phyloP scores from a whole-genome alignment of 2,888 invertebrate species.

The Oligia fasciuncula region DNA sequence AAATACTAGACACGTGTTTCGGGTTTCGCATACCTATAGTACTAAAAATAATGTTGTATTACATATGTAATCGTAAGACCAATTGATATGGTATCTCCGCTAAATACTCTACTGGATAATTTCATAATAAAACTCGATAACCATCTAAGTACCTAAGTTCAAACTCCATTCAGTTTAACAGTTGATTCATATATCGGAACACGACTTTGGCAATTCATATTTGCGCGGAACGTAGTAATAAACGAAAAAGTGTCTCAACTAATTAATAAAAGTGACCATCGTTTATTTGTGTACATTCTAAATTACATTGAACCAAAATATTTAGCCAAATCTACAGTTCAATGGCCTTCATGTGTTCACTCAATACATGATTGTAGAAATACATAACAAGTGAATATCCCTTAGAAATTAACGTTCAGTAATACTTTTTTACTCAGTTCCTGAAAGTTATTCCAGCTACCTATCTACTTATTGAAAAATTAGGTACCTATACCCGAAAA shows the following conservation, averaged over 20 bases:
- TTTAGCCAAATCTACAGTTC: not conserved
- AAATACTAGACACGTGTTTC: too few species aligned
- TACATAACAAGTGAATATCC: slow-evolving; percentile 1
- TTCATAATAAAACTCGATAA: slow-evolving; percentile 36
- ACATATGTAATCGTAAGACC: not conserved
- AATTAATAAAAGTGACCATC: not conserved
- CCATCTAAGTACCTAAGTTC: slow-evolving; percentile 18
- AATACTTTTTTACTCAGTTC: not conserved
- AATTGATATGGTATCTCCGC: slow-evolving; percentile 37
- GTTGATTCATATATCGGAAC: slow-evolving; percentile 34
- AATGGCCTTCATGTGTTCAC: slow-evolving; percentile 6
- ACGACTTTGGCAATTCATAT: slow-evolving; percentile 67
- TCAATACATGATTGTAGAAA: not conserved
- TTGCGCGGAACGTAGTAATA: slow-evolving; percentile 44
- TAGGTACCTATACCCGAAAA: not conserved
- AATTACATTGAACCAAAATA: slow-evolving; percentile 10
- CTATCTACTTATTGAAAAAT: not conserved
- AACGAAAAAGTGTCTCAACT: slow-evolving; percentile 4
- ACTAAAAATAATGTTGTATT: too few species aligned
- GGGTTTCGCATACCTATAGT: too few species aligned
- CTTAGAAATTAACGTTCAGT: slow-evolving; percentile 2
- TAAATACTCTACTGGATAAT: slow-evolving; percentile 23
- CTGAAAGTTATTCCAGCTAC: not conserved
- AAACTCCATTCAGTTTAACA: slow-evolving; percentile 50
- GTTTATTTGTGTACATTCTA: slow-evolving; percentile 6